These are phyloP conservation scores for Propithecus coquereli DNA, from an alignment of 2,113 vertebrate genomes.

Conservation along the genomic window DNA sequence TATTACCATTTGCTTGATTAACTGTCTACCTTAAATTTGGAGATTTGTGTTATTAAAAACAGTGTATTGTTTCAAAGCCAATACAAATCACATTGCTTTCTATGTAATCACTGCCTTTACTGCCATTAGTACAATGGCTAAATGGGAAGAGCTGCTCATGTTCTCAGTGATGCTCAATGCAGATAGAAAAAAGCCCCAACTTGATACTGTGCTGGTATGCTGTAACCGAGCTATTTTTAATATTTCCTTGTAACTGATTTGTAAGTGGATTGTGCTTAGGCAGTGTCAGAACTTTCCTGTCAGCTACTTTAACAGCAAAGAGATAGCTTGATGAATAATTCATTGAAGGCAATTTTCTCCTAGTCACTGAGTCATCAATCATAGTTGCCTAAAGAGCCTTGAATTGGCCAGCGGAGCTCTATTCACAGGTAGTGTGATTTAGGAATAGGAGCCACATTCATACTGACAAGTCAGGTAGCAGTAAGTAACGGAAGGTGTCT, in stretches of 20 bases:
- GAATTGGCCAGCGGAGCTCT: conserved; percentile 91
- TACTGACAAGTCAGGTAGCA: conserved; percentile 89
- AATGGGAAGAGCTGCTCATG: conserved; percentile 82
- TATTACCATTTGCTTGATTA: conserved; percentile 78
- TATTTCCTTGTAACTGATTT: conserved; percentile 96
- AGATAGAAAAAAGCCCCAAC: conserved; percentile 89
- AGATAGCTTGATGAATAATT: conserved; percentile 98
- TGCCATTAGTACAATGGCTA: conserved; percentile 84
- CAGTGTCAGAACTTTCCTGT: conserved; percentile 95
- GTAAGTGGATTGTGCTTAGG: conserved; percentile 96
- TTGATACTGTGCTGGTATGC: conserved; percentile 88
- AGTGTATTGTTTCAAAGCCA: conserved; percentile 84
- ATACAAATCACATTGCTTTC: conserved; percentile 85
- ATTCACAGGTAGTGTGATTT: conserved; percentile 92
- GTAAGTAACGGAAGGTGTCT: conserved; percentile 88
- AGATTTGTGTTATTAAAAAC: conserved; percentile 79
- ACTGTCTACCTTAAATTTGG: conserved; percentile 80
- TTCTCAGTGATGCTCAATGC: conserved; percentile 83
- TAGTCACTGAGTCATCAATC: conserved; percentile 98
- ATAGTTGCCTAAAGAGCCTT: conserved; percentile 93
- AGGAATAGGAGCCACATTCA: conserved; percentile 89
- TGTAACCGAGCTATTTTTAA: conserved; percentile 93
- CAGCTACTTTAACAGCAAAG: conserved; percentile 96
- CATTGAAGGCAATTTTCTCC: conserved; percentile 96
- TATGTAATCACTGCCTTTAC: conserved; percentile 83